Base-by-base conservation (phyloP, 2,797 vertebrate species). In the Nannoperca obscura region DNA sequence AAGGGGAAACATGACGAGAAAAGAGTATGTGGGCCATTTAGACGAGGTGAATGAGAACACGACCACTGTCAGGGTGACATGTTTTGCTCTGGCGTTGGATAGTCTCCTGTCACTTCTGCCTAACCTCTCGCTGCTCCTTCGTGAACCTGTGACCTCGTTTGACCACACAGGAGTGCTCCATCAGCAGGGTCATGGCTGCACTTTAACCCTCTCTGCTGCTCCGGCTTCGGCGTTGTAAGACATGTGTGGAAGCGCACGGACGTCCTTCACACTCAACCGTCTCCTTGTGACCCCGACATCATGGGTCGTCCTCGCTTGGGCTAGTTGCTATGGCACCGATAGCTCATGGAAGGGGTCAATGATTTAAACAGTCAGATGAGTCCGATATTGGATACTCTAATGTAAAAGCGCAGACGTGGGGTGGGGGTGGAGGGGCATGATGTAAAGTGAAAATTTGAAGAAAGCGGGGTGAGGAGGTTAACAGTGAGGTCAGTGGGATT, bases 91-190 rank as follows among this genome's bases (percentile, higher is more conserved):
- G 10, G 5, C 13, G 7, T 40, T 38, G 60, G 76, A 86, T 84
- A 55, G 75, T 68, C 46, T 65, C 17, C 71, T 82, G 63, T 86
- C 86, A 76, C 62, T 89, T 55, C 54, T 12, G 17, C 30, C 34
- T 81, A 44, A 91, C 85, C 91, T 86, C 63, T 84, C 3, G 0
- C 64, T 68, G 59, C 61, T 71, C 81, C n/a, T 30, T 54, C 54
- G 4, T 87, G 86, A 90, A 82, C 81, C 80, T 15, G 30, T 80
- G 91, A 91, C 90, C 90, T 65, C 1, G 44, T 53, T 80, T 82
- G 91, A 83, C 93, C 93, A 93, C 92, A 93, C 89, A 91, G 88
- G 88, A 94, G 82, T 22, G 34, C 78, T 61, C 59, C 58, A 72
- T 92, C 89, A 92, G 89, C 86, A 78, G 90, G 84, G 88, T 91